Base-by-base conservation (phyloP, 2,113 vertebrate species). In the Dolichallabes microphthalmus region DNA sequence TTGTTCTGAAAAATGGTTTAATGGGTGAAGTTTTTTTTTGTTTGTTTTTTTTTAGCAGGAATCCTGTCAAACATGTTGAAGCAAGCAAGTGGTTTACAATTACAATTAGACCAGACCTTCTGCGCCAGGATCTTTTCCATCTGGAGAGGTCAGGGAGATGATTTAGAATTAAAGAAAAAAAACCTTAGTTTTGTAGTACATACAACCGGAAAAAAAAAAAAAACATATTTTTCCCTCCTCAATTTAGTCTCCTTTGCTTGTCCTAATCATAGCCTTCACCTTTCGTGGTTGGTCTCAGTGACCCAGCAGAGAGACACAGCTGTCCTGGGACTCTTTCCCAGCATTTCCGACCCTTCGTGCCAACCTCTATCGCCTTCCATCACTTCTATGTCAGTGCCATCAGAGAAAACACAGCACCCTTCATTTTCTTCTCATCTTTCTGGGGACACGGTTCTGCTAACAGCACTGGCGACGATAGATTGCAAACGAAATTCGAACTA, bases 1-100 rank as follows among this genome's bases (percentile, higher is more conserved):
- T 98, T 98, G 96, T 98, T 97, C 95, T 92, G 96, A 97, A 93
- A 98, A 98, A 97, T 97, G 96, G 97, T 98, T 98, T 97, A 97
- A 94, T 94, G 94, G 96, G 95, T 97, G 96, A 96, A 97, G 96
- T 97, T 98, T 75, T 35, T 35, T 61, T 53, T 53, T 76, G n/a
- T n/a, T n/a, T n/a, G 96, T 97, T 98, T 75, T 35, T 35, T 61
- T 53, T 53, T 76, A 19, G 94, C 94, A 95, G 94, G 96, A 96
- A 97, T 96, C 94, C 93, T 89, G 89, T 85, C 93, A 95, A 96
- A 95, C 95, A 95, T 94, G 95, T 95, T 95, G 92, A 94, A 92
- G 93, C 94, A 94, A 94, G 95, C 92, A 91, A 92, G 93, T 94
- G 93, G 93, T 94, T 96, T 94, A 92, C 45, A 91, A 94, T 94